Base-by-base conservation (phyloP, 2,888 invertebrate species). In the Rhimphoctona megacephalus region DNA sequence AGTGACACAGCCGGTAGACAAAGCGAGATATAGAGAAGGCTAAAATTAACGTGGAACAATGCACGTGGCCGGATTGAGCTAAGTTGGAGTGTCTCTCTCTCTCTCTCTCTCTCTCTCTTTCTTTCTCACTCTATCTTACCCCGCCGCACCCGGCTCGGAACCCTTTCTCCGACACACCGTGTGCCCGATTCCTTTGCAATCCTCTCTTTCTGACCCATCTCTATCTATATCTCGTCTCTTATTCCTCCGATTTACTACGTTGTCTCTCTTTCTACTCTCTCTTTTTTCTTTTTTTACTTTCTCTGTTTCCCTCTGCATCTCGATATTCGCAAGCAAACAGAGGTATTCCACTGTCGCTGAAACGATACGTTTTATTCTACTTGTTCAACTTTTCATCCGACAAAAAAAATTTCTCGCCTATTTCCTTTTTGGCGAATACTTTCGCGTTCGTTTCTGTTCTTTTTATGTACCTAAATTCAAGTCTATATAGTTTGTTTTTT, bases 11-110 rank as follows among this genome's bases (percentile, higher is more conserved):
- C 86, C 90, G 89, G 90, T 92, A 92, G 92, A 93, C 92, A 94
- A 94, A 89, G 90, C 89, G 92, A 91, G 91, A 89, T 92, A 91
- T 89, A 90, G 88, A 83, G 81, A 73, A 77, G 89, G 90, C 93
- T 93, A 94, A 94, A 94, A 94, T 94, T 94, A 94, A 92, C 92
- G 88, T 89, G 90, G 89, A 93, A 94, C 94, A 94, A 94, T 94
- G 93, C 92, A 91, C 92, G 92, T 91, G 93, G 92, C 91, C 92
- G 90, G 92, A 91, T 93, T 93, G 92, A 91, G 91, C 88, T 91
- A 89, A 92, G 90, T 88, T 90, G 90, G 87, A 91, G 90, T 89
- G 88, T 88, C 85, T 87, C 73, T 79, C 81, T 85, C 83, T 67
- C 81, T 49, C 72, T 46, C 70, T 81, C 80, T 85, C 80, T 61